A percentile compares a stretch with the other conserved stretches of the same genome.
These are phyloP conservation scores for Patella ulyssiponensis DNA, from an alignment of 2,888 invertebrate genomes.

Conservation along the genomic window DNA sequence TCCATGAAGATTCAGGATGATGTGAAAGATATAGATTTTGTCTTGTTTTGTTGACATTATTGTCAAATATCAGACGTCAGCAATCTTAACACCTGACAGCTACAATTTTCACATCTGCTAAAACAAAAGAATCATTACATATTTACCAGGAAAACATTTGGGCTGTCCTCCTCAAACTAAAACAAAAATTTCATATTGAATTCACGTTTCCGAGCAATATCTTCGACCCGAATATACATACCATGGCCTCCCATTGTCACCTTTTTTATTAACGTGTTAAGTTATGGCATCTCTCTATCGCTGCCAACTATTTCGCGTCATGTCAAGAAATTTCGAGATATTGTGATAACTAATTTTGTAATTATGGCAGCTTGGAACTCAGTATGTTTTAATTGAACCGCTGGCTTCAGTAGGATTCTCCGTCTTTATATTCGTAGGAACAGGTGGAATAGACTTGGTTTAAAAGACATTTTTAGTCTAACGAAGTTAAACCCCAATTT, in stretches of 20 bases:
- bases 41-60: slow-evolving; percentile 4
- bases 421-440: too few species aligned
- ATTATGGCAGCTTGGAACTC: too few species aligned
- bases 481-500: too few species aligned
- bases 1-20: too few species aligned
- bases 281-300: background rate
- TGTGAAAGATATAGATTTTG: background rate
- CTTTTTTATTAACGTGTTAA: background rate
- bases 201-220: background rate
- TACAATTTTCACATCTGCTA: background rate
- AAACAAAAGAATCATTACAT: background rate
- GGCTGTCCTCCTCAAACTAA: background rate
- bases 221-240: slow-evolving; percentile 1
- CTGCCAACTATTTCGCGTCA: too few species aligned
- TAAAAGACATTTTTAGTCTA: too few species aligned
- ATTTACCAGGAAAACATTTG: background rate
- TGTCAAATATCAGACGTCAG: slow-evolving; percentile 1
- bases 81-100: background rate
- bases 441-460: too few species aligned
- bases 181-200: background rate
- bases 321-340: too few species aligned
- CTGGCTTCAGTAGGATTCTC: too few species aligned
- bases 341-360: too few species aligned
- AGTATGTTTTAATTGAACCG: too few species aligned
- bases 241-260: background rate